Evolutionary conservation across 2,888 invertebrate species (phyloP), one percentile per base, ranked within the genome.

Genomic region (Encarsia formosa): DNA sequence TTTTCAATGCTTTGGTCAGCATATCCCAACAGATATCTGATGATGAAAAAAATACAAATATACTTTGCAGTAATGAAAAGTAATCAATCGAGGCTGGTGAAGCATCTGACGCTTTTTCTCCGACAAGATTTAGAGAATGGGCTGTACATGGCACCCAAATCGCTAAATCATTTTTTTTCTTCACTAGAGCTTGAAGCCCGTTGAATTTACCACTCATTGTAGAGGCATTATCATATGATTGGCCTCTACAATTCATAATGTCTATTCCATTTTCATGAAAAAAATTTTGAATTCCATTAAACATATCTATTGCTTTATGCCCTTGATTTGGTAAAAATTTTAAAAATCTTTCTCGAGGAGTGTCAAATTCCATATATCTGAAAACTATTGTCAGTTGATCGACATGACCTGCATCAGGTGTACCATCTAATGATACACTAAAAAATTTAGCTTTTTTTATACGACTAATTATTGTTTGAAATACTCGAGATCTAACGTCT

Each of bases 191-290:
- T 58, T 62, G 57, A 20, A 63, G 37, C n/a, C 59, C 59, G 45
- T 31, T 49, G 43, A 59, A 60, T 31, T 40, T 44, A 13, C 57
- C 59, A 35, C 58, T 54, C 58, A 62, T 62, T 52, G 62, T 61
- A 23, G 53, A 46, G 8, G 59, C 59, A 56, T 60, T 64, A 41
- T 62, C 60, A 45, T 57, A 61, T 19, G 54, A 54, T 56, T 59
- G 56, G 20, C 57, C 56, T 34, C 54, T 29, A 40, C 55, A 59
- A 40, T 60, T 49, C 34, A 23, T 54, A 18, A 63, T 57, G 24
- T 61, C 58, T 9, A 59, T 50, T 39, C 42, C 24, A 35, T 53
- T 48, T 26, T 55, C 31, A 9, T 39, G 8, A 22, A 59, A 31
- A 31, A 31, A 16, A 35, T 35, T 15, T 15, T 5, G 5, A 15